Base-by-base conservation (phyloP, 2,113 vertebrate genomes). In the Alaudala cheleensis region DNA sequence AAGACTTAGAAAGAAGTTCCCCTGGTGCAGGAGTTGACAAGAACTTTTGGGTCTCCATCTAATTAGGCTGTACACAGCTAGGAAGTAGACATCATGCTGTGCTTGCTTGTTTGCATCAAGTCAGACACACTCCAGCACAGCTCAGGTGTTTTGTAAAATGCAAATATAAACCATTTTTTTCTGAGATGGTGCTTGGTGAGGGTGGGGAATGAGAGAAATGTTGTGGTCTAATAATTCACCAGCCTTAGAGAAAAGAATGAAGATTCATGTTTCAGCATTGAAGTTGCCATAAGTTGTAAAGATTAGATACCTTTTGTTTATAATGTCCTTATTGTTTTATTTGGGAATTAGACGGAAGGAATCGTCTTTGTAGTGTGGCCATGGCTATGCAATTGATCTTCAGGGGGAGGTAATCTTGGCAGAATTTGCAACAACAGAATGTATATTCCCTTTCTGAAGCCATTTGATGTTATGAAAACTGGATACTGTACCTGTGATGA, bases 11-110 rank as follows among this genome's bases (percentile, higher is more conserved):
- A 87, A 28, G 34, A 79, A 66, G 67, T 74, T 93, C 44, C 82
- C 49, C 47, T 64, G 64, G 20, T 83, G 51, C 14, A 25, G 28
- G 45, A 72, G 29, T 15, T 90, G 83, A 93, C 65, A 91, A 95
- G 77, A 95, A 96, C 56, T 93, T 93, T 53, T 84, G 57, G 34
- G 49, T 92, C 57, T 92, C 51, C 31, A 33, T 86, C 60, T 95
- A 93, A 95, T 93, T 88, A 96, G 69, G 31, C 51, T 89, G 49
- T 71, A 91, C 76, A 49, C 76, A 71, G 72, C 72, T 71, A 60
- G 83, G 64, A 88, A 91, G 53, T 18, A 71, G 58, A 69, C 65
- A 86, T 58, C 95, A 81, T 21, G 72, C 91, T 94, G 94, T 89
- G 73, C 62, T 91, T 88, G 33, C 60, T 95, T 87, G 87, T 81